Conservation (phyloP, 2,888 invertebrate genomes). For the Hypena proboscidalis region DNA sequence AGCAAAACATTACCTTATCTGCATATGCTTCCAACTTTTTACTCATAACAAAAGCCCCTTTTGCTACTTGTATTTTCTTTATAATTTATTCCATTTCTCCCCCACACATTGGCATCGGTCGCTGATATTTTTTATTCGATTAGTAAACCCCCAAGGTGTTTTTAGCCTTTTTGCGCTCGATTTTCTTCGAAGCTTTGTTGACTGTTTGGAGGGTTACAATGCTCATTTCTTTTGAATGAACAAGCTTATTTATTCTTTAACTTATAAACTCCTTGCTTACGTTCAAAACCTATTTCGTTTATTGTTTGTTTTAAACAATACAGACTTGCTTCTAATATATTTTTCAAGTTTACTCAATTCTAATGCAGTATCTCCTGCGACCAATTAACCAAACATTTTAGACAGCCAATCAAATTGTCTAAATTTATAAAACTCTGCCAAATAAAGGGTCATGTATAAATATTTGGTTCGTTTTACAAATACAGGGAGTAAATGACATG, state of each 20-base stretch:
- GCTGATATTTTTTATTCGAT: slow-evolving; percentile 87
- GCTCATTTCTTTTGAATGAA: slow-evolving; percentile 83
- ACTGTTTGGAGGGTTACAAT: slow-evolving; percentile 82
- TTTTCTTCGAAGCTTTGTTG: slow-evolving; percentile 86
- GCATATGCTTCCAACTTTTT: slow-evolving; percentile 77
- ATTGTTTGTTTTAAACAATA: slow-evolving; percentile 12
- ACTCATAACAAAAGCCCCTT: slow-evolving; percentile 78
- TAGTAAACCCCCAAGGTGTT: slow-evolving; percentile 86
- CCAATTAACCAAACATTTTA: too few relatives aligned
- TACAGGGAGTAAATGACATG: too few relatives aligned
- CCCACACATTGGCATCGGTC: slow-evolving; percentile 84
- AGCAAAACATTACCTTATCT: slow-evolving; percentile 69
- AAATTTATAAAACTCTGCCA: too few relatives aligned
- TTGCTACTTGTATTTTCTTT: slow-evolving; percentile 83
- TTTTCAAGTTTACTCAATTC: too few relatives aligned
- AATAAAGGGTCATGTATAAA: too few relatives aligned
- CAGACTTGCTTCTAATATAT: too few relatives aligned
- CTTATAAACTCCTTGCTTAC: slow-evolving; percentile 29
- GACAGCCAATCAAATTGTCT: too few relatives aligned
- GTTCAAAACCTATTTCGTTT: slow-evolving; percentile 18
- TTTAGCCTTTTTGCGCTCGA: slow-evolving; percentile 86
- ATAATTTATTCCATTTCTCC: slow-evolving; percentile 84
- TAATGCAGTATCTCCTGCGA: too few relatives aligned
- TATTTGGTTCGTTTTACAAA: too few relatives aligned
- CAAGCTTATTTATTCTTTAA: slow-evolving; percentile 77